Evolutionary conservation across 2,113 vertebrate species (phyloP).

Genomic region (Burhinus bistriatus): DNA sequence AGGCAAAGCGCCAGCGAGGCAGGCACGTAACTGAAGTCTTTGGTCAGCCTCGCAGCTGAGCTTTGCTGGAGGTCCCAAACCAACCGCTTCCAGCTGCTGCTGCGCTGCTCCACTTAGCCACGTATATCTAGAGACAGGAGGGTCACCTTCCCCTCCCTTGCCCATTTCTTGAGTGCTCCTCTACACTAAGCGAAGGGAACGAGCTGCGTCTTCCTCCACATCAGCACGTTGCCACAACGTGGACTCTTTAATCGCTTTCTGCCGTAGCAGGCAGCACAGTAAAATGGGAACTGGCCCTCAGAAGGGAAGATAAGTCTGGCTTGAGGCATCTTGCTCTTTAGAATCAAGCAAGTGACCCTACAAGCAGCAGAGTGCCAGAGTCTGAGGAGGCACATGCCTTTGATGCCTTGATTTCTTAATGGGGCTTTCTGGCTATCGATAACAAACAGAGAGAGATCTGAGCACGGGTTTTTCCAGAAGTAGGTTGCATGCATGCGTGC

Average conservation of each 20-base stretch:
- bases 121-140: neutral
- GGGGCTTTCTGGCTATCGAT: conserved; percentile 55
- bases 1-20: accelerated
- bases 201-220: neutral
- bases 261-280: neutral
- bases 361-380: neutral
- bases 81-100: neutral
- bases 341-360: conserved; percentile 48
- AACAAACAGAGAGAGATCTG: conserved; percentile 54
- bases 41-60: neutral
- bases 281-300: neutral
- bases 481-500: neutral
- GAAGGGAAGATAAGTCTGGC: conserved; percentile 43
- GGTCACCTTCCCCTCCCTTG: neutral
- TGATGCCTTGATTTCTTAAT: conserved; percentile 69
- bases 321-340: conserved; percentile 25
- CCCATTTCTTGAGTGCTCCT: neutral
- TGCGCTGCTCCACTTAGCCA: neutral
- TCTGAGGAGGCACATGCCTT: conserved; percentile 38
- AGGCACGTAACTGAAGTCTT: accelerated
- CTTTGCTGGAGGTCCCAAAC: neutral
- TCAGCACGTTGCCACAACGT: neutral
- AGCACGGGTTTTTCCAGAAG: conserved; percentile 38
- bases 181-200: neutral
- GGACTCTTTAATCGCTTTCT: neutral